Conservation (phyloP, 2,113 vertebrate species). For the zebrafish (Danio rerio) region DNA sequence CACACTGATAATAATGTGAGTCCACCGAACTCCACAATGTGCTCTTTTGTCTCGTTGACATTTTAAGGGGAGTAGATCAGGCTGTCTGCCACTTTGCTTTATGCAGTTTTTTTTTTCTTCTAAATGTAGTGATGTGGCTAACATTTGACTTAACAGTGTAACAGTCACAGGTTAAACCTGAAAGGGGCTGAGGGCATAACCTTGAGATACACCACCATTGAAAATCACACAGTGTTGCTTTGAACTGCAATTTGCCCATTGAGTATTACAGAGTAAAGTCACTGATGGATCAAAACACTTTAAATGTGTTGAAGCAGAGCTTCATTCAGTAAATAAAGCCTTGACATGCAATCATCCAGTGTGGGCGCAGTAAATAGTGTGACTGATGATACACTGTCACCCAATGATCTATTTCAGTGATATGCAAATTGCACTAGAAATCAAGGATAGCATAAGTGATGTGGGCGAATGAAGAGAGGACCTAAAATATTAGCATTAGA, state of each 20-base stretch:
- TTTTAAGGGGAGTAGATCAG: neutral
- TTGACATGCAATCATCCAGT: neutral
- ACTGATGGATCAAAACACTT: neutral
- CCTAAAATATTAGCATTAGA: conserved; percentile 1
- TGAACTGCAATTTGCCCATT: neutral
- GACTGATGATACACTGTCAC: neutral
- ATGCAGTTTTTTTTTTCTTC: neutral
- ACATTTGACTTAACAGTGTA: conserved; percentile 3
- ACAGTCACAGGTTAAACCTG: conserved; percentile 9
- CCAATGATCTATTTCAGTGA: conserved; percentile 2
- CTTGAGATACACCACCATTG: neutral
- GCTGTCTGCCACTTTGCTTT: neutral
- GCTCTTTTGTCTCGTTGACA: conserved; percentile 9
- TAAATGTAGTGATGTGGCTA: neutral
- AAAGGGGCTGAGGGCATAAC: neutral
- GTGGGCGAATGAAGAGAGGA: neutral
- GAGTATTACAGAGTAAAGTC: neutral
- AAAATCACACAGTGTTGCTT: neutral
- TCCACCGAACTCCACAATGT: conserved; percentile 20
- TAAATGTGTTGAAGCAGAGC: neutral
- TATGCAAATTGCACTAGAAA: conserved; percentile 14
- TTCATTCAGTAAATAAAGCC: neutral
- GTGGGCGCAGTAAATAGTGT: neutral
- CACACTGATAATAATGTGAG: neutral
- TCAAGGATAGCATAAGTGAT: neutral